Evolutionary conservation across 2,888 invertebrate species (phyloP).

Genomic region (Achlya flavicornis): DNA sequence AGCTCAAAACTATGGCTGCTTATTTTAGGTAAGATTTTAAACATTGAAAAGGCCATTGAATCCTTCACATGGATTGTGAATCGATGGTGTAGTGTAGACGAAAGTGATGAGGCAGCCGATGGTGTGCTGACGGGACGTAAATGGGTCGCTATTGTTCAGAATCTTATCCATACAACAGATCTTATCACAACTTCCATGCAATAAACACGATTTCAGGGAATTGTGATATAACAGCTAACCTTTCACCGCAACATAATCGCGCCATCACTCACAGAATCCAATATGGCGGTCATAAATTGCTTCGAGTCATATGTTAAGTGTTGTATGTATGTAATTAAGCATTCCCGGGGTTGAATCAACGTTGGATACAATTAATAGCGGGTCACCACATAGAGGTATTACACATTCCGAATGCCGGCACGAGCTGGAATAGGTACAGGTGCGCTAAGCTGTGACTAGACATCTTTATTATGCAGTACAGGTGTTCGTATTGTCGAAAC

Average conservation of each 20-base stretch:
- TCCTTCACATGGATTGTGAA: too few species aligned
- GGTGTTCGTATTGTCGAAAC: conserved; percentile 15
- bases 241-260: conserved; percentile 32
- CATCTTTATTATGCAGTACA: conserved; percentile 28
- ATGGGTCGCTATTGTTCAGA: too few species aligned
- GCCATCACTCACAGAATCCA: conserved; percentile 45
- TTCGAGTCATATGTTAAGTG: conserved; percentile 43
- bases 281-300: conserved; percentile 48
- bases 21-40: too few species aligned
- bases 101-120: too few species aligned
- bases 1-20: too few species aligned
- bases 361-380: conserved; percentile 44
- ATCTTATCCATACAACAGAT: too few species aligned
- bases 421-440: background rate
- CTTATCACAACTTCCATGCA: conserved; percentile 12
- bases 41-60: too few species aligned
- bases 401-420: conserved; percentile 34
- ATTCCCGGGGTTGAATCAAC: conserved; percentile 46
- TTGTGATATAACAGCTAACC: conserved; percentile 24
- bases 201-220: conserved; percentile 16
- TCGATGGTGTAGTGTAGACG: too few species aligned
- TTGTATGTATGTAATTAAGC: conserved; percentile 45
- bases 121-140: too few species aligned
- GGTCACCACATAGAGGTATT: conserved; percentile 32
- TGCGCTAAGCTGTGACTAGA: conserved; percentile 23